Percentiles rank a stretch among this genome's conserved stretches.
phyloP scores from a whole-genome alignment of 1,140 invertebrate species.

The Cydia strobilella region DNA sequence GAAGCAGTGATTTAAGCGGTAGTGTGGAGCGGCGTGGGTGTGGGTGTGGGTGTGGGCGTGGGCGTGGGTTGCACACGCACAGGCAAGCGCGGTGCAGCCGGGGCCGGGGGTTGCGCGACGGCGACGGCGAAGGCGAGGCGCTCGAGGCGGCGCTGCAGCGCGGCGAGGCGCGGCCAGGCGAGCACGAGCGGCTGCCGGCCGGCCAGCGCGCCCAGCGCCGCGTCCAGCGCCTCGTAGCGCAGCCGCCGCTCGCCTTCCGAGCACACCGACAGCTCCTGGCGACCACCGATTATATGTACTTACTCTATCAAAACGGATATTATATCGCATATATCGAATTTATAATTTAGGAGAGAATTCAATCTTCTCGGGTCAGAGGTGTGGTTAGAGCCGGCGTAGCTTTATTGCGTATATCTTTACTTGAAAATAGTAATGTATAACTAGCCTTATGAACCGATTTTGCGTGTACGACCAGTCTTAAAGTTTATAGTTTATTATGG shows the following conservation, averaged over 20 bases:
- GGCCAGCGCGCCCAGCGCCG: constrained; percentile 31
- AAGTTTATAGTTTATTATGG: too few relatives aligned
- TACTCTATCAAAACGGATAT: too few relatives aligned
- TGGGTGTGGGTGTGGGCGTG: constrained; percentile 32
- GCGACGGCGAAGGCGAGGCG: constrained; percentile 55
- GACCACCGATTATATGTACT: not conserved
- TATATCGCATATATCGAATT: too few relatives aligned
- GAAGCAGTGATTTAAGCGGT: not conserved
- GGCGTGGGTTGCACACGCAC: constrained; percentile 31
- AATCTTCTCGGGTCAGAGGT: too few relatives aligned
- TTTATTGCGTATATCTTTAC: too few relatives aligned
- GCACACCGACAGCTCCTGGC: constrained; percentile 57
- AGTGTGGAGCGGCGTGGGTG: constrained; percentile 33
- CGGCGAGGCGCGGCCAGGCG: constrained; percentile 48
- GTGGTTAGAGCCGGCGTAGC: too few relatives aligned
- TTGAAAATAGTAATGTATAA: too few relatives aligned
- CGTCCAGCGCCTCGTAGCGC: constrained; percentile 56
- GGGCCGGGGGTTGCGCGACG: constrained; percentile 38
- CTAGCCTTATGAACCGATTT: too few relatives aligned
- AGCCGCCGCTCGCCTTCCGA: constrained; percentile 53
- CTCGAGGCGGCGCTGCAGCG: constrained; percentile 47
- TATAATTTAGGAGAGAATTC: too few relatives aligned
- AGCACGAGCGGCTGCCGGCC: constrained; percentile 27
- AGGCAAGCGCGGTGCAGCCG: not conserved
- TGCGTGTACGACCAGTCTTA: too few relatives aligned